Base-by-base conservation (phyloP, 2,888 invertebrate species). In the Eristalis arbustorum region DNA sequence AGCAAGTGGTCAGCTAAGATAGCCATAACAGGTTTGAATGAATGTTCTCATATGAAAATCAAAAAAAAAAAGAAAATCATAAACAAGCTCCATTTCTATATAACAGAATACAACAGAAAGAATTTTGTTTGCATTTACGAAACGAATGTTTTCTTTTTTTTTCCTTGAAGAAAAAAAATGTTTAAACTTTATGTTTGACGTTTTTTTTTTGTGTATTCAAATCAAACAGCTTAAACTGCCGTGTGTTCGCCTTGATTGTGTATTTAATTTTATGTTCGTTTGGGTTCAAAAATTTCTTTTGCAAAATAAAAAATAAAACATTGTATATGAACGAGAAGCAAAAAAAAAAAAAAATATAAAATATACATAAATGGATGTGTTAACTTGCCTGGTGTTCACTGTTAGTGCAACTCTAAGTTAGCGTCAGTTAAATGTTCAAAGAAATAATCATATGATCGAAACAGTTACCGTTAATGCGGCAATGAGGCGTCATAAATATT, bases 1-100 rank as follows among this genome's bases (percentile, higher is more conserved):
- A 98, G 98, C 93, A 99, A 99, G 95, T 99, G 99, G 99, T 99
- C 99, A 92, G 99, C 99, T 92, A 99, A 99, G 96, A 99, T 99
- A 94, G 98, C 98, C 93, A 98, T 99, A 94, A 99, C 99, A 97
- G 98, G 99, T 99, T 97, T 96, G 98, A 89, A 89, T 88, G 83
- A 83, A 79, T 74, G 82, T 78, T 78, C 71, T 82, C 79, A 18
- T 79, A 67, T 79, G 68, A 77, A 61, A 84, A 63, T 63, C 31
- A 42, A 77, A 80, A 75, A 71, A 76, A 28, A 69, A 66, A 66
- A 80, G 66, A 73, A 88, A 74, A 18, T 18, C n/a, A 49, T 49
- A 49, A 49, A 49, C 49, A 81, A 57, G 79, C 78, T 76, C 79
- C 66, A 88, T 79, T 68, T 74, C 49, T 72, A 34, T 67, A 34